These are phyloP conservation scores for Lydus trimaculatus DNA, from an alignment of 2,888 invertebrate genomes.

Conservation along the genomic window DNA sequence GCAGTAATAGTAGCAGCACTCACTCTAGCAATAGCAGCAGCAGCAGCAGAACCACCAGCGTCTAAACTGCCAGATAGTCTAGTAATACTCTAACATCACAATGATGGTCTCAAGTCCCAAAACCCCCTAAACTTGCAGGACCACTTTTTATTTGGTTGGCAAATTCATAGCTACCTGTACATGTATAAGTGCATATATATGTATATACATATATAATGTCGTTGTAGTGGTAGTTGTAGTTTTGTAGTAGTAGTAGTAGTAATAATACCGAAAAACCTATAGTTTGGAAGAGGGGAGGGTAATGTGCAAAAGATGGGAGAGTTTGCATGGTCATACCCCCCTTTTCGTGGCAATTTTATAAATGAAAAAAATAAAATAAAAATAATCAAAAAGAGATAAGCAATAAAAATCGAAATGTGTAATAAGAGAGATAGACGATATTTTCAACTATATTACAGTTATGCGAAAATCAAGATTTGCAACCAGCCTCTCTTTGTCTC, in stretches of 20 bases:
- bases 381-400: background rate
- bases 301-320: constrained; percentile 41
- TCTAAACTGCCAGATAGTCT: constrained; percentile 61
- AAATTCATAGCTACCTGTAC: constrained; percentile 67
- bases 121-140: constrained; percentile 67
- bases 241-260: background rate
- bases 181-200: constrained; percentile 37
- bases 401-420: too few relatives aligned
- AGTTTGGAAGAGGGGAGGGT: constrained; percentile 50
- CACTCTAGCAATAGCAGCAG: constrained; percentile 31
- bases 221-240: background rate
- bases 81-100: constrained; percentile 62
- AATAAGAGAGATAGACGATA: constrained; percentile 29
- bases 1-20: background rate
- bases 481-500: constrained; percentile 36
- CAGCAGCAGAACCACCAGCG: constrained; percentile 51
- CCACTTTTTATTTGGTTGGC: constrained; percentile 70
- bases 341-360: constrained; percentile 44
- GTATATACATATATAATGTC: constrained; percentile 13
- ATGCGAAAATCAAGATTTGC: constrained; percentile 59
- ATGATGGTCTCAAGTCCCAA: constrained; percentile 56
- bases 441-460: constrained; percentile 57
- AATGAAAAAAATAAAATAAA: background rate
- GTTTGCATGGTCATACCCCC: constrained; percentile 50
- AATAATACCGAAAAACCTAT: constrained; percentile 32